Conservation (phyloP, 1,140 invertebrate genomes). For the Hylaeus anthracinus region DNA sequence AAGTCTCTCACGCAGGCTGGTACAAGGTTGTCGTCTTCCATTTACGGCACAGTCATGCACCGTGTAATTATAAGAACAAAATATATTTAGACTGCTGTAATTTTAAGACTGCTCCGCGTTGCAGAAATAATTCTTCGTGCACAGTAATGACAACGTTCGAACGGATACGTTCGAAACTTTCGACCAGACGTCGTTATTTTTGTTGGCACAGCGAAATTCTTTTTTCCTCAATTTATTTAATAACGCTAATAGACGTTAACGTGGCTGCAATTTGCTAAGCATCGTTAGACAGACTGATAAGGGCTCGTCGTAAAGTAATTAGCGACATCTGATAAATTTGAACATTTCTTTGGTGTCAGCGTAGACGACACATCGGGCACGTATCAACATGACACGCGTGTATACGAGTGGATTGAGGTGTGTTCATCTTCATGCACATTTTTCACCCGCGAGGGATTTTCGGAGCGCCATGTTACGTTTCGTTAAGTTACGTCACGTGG, state of each 20-base stretch:
- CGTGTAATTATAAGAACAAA: constrained; percentile 54
- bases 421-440: constrained; percentile 45
- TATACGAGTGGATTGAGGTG: constrained; percentile 12
- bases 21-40: constrained; percentile 59
- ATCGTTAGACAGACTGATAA: constrained; percentile 8
- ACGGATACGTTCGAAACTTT: constrained; percentile 20
- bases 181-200: constrained; percentile 24
- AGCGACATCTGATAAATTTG: constrained; percentile 44
- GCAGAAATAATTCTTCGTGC: constrained; percentile 33
- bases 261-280: constrained; percentile 2
- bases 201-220: neutral
- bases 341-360: constrained; percentile 19
- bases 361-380: neutral
- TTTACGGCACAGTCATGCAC: constrained; percentile 46
- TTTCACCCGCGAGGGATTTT: neutral
- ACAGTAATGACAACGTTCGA: constrained; percentile 12
- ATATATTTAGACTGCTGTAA: too few relatives aligned
- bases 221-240: constrained; percentile 30
- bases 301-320: constrained; percentile 50
- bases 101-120: constrained; percentile 5
- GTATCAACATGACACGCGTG: too few relatives aligned
- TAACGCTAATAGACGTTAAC: constrained; percentile 27
- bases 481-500: constrained; percentile 53
- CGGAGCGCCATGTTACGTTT: constrained; percentile 52
- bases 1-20: constrained; percentile 53